Conservation (phyloP, 2,888 invertebrate species). For the Platycheirus albimanus region DNA sequence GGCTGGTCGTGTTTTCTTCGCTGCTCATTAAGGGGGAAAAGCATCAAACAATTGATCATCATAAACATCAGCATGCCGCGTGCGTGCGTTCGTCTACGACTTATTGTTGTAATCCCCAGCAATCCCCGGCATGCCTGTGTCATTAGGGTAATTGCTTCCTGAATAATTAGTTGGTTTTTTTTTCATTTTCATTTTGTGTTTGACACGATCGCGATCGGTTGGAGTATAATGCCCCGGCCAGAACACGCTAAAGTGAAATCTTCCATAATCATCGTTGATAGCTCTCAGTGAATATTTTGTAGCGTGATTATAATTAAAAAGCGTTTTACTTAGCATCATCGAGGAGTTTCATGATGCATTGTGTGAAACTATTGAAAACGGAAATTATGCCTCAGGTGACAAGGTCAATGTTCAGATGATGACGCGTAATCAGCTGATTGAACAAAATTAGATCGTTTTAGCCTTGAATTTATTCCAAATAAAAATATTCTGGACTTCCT, state of each 20-base stretch:
- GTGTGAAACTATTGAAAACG: not conserved
- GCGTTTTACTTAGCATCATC: not conserved
- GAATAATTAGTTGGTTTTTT: conserved; percentile 69
- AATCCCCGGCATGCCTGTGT: conserved; percentile 39
- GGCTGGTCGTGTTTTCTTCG: too few species aligned
- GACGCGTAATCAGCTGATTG: too few species aligned
- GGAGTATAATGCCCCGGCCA: conserved; percentile 7
- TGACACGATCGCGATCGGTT: conserved; percentile 45
- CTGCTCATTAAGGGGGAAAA: conserved; percentile 32
- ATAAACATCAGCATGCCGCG: conserved; percentile 58
- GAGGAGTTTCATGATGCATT: too few species aligned
- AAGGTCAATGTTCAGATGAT: not conserved
- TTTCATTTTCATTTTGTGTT: conserved; percentile 15
- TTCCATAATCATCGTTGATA: conserved; percentile 40
- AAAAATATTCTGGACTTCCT: too few species aligned
- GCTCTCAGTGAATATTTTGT: conserved; percentile 13
- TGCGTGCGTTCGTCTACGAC: conserved; percentile 51
- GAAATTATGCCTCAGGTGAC: not conserved
- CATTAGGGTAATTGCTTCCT: conserved; percentile 68
- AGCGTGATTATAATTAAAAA: not conserved
- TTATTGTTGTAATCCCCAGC: conserved; percentile 47
- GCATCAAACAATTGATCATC: conserved; percentile 50
- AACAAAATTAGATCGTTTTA: too few species aligned
- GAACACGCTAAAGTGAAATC: conserved; percentile 61
- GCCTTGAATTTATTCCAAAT: too few species aligned